Conservation (phyloP, 2,797 vertebrate species). For the Alectoris magna region DNA sequence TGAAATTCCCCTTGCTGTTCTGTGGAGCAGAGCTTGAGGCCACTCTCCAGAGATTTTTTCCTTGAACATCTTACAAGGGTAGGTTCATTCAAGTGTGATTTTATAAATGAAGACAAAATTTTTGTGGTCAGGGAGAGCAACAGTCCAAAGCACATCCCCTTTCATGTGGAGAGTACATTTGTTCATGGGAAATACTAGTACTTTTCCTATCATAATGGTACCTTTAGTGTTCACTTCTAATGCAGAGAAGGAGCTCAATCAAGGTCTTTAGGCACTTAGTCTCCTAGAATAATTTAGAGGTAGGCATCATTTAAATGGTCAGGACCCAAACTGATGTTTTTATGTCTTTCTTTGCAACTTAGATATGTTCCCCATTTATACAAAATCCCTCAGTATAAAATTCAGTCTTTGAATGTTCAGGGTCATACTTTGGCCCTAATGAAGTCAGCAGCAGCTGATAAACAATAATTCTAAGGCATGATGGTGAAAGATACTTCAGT, state of each 20-base stretch:
- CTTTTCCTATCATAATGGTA: background rate
- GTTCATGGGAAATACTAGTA: background rate
- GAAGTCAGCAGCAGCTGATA: background rate
- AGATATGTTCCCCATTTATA: background rate
- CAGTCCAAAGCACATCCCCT: background rate
- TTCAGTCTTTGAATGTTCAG: background rate
- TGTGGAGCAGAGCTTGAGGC: background rate
- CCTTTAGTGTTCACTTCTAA: background rate
- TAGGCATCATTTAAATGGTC: background rate
- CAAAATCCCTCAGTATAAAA: background rate
- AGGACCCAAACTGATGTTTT: background rate
- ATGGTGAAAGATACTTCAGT: background rate
- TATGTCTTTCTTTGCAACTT: background rate
- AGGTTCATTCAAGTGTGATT: background rate
- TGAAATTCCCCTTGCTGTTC: background rate
- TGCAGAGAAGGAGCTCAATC: background rate
- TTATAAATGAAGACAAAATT: background rate
- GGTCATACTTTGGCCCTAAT: background rate
- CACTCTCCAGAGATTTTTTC: background rate
- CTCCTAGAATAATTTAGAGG: background rate
- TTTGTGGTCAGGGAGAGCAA: background rate
- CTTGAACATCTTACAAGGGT: background rate
- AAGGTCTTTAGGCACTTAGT: background rate
- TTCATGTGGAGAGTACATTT: background rate
- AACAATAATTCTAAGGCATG: background rate